These are phyloP conservation scores for Sylvietta virens DNA, from an alignment of 2,113 vertebrate species.

Conservation along the genomic window DNA sequence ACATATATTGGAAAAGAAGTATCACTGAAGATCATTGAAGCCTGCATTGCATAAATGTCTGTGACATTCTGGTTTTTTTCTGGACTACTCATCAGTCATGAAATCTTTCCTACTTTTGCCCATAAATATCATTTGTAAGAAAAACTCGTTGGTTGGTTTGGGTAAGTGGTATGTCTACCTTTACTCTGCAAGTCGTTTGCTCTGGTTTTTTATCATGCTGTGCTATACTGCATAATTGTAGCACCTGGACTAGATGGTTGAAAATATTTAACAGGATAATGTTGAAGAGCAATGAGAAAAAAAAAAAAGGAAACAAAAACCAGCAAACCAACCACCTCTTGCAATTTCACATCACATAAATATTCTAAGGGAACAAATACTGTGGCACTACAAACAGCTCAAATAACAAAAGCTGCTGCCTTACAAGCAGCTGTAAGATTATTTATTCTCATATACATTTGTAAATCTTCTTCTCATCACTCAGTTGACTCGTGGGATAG, in stretches of 20 bases:
- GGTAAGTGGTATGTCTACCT: not conserved
- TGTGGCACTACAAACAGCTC: not conserved
- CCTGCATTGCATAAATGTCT: not conserved
- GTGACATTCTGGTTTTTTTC: not conserved
- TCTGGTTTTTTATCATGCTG: not conserved
- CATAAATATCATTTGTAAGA: not conserved
- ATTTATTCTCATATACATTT: not conserved
- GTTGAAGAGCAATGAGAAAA: not conserved
- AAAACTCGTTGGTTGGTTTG: not conserved
- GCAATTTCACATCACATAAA: not conserved
- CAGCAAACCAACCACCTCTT: not conserved
- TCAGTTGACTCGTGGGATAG: not conserved
- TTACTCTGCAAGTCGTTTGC: not conserved
- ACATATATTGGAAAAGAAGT: not conserved
- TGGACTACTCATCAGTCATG: not conserved
- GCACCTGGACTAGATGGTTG: not conserved
- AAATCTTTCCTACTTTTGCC: not conserved
- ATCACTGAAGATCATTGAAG: not conserved
- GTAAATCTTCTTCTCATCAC: not conserved
- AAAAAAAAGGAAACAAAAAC: not conserved
- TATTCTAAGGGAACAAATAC: not conserved
- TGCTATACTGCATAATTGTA: not conserved
- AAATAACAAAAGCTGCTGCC: not conserved
- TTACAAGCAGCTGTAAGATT: not conserved
- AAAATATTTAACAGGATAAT: not conserved